These are phyloP conservation scores for Conus betulinus DNA, from an alignment of 1,140 invertebrate species.

Conservation along the genomic window DNA sequence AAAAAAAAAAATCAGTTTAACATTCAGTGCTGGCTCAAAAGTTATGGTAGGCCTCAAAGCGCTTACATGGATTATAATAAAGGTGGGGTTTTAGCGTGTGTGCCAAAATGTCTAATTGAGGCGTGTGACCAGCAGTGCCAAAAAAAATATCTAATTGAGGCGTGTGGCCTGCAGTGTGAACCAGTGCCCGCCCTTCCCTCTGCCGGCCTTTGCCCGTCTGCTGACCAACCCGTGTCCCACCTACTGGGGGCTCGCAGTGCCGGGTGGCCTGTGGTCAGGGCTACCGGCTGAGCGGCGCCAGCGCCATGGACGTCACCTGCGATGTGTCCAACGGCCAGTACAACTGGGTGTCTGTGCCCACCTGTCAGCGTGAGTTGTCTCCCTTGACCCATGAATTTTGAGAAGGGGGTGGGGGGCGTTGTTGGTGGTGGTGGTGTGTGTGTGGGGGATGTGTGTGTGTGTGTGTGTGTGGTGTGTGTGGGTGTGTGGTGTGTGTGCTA, in stretches of 20 bases:
- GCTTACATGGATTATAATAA: too few relatives aligned
- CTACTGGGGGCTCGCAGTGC: conserved; percentile 54
- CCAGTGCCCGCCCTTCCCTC: conserved; percentile 39
- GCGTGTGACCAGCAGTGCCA: too few relatives aligned
- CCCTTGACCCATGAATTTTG: too few relatives aligned
- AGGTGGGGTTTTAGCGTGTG: too few relatives aligned
- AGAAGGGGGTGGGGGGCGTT: too few relatives aligned
- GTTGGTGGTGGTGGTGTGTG: not conserved
- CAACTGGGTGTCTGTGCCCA: not conserved
- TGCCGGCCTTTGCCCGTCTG: conserved; percentile 50
- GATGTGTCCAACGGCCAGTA: not conserved
- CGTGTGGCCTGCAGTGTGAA: conserved; percentile 47
- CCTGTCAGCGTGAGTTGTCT: not conserved
- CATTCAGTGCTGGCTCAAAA: too few relatives aligned
- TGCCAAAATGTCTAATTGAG: too few relatives aligned
- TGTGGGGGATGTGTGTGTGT: not conserved
- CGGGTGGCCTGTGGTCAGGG: conserved; percentile 51
- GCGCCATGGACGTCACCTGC: not conserved
- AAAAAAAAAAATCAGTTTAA: too few relatives aligned
- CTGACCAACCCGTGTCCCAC: conserved; percentile 45
- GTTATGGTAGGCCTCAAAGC: too few relatives aligned
- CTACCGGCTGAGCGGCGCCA: conserved; percentile 40
- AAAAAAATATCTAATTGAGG: too few relatives aligned
- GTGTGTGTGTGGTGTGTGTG: not conserved
- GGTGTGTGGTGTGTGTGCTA: not conserved